phyloP scores from a whole-genome alignment of 2,797 vertebrate genomes.

The Microctenopoma lineatum region DNA sequence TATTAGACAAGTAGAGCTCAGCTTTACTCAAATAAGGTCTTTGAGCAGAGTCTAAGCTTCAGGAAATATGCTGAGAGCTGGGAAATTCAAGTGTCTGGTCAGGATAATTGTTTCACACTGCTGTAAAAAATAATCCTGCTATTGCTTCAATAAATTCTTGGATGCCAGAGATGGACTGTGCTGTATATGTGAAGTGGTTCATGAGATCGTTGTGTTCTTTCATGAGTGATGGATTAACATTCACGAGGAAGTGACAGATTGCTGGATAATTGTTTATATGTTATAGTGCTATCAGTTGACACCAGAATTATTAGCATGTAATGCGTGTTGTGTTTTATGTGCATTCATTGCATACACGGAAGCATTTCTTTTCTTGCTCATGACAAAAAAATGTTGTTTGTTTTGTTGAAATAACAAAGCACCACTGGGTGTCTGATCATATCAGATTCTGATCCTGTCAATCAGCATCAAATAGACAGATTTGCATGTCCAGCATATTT shows the following conservation, averaged over 20 bases:
- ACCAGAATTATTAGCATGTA: neutral
- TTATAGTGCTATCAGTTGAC: too few species aligned
- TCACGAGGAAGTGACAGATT: neutral
- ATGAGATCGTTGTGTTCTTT: neutral
- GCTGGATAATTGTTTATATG: neutral
- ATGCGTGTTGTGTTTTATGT: neutral
- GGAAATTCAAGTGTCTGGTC: constrained; percentile 4
- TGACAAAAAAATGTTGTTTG: neutral
- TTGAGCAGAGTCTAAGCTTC: constrained; percentile 2
- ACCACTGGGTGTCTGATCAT: neutral
- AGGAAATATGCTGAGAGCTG: constrained; percentile 16
- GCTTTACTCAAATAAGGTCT: constrained; percentile 11
- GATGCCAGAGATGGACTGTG: neutral
- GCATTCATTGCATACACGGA: too few species aligned
- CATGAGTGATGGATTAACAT: neutral
- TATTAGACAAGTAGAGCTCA: constrained; percentile 5
- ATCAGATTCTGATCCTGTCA: neutral
- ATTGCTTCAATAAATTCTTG: constrained; percentile 4
- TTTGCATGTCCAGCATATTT: constrained; percentile 9
- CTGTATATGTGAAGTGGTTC: too few species aligned
- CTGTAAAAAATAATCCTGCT: constrained; percentile 1
- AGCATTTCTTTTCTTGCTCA: neutral
- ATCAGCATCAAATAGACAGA: neutral
- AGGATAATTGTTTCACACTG: constrained; percentile 9
- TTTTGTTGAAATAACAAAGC: neutral